Evolutionary conservation across 2,797 vertebrate genomes (phyloP), one percentile per base, ranked within the genome.

Genomic region (Lacerta bilineata): DNA sequence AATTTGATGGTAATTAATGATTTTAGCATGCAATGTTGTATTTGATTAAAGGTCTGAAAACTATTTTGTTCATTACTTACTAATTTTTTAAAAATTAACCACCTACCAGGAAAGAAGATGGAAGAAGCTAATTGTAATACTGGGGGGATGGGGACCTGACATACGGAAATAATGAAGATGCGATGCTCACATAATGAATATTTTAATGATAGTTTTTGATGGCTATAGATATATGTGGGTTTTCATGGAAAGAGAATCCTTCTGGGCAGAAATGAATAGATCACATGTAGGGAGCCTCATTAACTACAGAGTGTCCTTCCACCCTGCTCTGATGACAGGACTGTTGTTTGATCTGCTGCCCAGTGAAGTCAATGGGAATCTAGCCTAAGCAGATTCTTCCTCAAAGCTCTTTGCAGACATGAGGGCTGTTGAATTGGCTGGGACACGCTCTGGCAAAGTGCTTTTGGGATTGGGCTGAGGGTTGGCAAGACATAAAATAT

Each of bases 11-110:
- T 72, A 91, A 92, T 90, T 89, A 94, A 89, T 92, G 86, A 89
- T 84, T 50, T 86, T 74, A 78, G 81, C 86, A 89, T 41, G 11
- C 88, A 10, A 86, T 84, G 86, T 93, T 95, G 93, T 85, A 91
- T 75, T 91, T 91, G 85, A 95, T 95, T 86, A 92, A 50, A 88
- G 91, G 91, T 86, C 92, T 94, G 89, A 90, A 91, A 95, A 93
- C 92, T 95, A 94, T 93, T 96, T 95, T 94, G 88, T 83, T 87
- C 92, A 91, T 88, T 77, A 20, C 69, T 85, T 92, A 75, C 15
- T 15, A 59, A n/a, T 89, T 93, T 84, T 86, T 87, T 87, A 69
- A 80, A 87, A 23, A 87, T 74, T 82, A 88, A 85, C 83, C 79
- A 87, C 91, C 84, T 92, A 91, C n/a, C 27, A 90, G 43, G 90